phyloP scores from a whole-genome alignment of 2,888 invertebrate species.

The Oligia strigilis region DNA sequence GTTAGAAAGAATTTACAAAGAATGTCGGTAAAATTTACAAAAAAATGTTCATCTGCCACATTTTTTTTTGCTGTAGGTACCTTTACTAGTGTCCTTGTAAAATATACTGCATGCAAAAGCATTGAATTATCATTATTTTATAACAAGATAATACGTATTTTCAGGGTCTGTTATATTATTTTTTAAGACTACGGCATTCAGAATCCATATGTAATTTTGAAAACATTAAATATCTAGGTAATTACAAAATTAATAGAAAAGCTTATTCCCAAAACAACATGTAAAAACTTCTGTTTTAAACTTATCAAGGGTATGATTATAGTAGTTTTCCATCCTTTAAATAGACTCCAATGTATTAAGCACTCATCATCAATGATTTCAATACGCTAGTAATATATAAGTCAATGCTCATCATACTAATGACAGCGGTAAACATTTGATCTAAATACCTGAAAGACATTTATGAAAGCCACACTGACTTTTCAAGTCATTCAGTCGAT shows the following conservation, averaged over 20 bases:
- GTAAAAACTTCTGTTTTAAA: not conserved
- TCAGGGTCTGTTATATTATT: not conserved
- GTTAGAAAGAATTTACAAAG: not conserved
- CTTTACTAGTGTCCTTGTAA: not conserved
- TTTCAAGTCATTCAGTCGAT: constrained; percentile 38
- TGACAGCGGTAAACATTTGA: constrained; percentile 34
- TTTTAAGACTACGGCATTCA: not conserved
- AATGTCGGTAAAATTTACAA: not conserved
- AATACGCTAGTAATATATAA: not conserved
- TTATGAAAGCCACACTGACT: constrained; percentile 37
- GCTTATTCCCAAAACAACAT: not conserved
- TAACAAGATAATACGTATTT: not conserved
- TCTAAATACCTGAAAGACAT: constrained; percentile 15
- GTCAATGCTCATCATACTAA: constrained; percentile 37
- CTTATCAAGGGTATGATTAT: constrained; percentile 5
- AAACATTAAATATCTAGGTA: not conserved
- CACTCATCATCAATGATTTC: constrained; percentile 8
- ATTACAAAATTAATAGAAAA: constrained; percentile 10
- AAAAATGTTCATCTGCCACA: not conserved
- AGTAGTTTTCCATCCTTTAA: constrained; percentile 18
- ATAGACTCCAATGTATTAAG: constrained; percentile 20
- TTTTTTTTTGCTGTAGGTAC: too few species aligned
- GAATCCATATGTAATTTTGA: not conserved
- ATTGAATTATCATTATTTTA: not conserved
- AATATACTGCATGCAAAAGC: too few species aligned